These are phyloP conservation scores for Malacoctenus gilli DNA, from an alignment of 2,797 vertebrate species.

Conservation along the genomic window DNA sequence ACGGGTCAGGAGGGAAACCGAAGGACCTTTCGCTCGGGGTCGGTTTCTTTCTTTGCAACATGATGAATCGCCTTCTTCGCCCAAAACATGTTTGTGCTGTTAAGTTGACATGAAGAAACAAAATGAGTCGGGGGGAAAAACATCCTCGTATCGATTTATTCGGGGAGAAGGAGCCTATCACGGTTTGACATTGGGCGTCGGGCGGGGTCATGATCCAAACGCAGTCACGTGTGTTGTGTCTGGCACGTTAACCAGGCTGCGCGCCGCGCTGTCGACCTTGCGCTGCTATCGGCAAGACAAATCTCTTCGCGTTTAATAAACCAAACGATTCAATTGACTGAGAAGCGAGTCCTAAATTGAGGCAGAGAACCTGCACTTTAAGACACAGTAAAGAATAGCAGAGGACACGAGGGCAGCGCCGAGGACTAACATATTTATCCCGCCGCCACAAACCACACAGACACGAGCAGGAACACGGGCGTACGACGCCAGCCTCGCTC, in stretches of 20 bases:
- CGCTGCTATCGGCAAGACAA: slow-evolving; percentile 30
- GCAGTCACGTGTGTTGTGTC: slow-evolving; percentile 4
- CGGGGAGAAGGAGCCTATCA: no score
- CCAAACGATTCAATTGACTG: slow-evolving; percentile 27
- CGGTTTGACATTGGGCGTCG: no score
- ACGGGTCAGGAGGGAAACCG: background rate
- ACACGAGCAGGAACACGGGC: slow-evolving; percentile 23
- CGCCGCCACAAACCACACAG: slow-evolving; percentile 27
- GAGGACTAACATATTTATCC: slow-evolving; percentile 48
- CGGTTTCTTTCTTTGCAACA: no score
- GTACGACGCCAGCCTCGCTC: slow-evolving; percentile 25
- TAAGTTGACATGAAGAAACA: no score
- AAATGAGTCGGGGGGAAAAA: no score
- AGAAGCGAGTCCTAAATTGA: slow-evolving; percentile 23
- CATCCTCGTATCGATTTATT: no score
- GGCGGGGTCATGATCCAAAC: background rate
- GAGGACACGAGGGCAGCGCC: slow-evolving; percentile 26
- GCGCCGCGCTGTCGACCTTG: slow-evolving; percentile 17
- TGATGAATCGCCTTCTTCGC: no score
- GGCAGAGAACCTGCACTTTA: slow-evolving; percentile 15
- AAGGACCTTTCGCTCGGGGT: no score
- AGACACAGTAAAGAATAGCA: slow-evolving; percentile 14
- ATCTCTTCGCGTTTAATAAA: slow-evolving; percentile 21
- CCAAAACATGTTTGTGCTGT: no score
- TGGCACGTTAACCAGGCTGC: slow-evolving; percentile 1